Base-by-base conservation (phyloP, 2,113 vertebrate species). In the Heliornis fulica region DNA sequence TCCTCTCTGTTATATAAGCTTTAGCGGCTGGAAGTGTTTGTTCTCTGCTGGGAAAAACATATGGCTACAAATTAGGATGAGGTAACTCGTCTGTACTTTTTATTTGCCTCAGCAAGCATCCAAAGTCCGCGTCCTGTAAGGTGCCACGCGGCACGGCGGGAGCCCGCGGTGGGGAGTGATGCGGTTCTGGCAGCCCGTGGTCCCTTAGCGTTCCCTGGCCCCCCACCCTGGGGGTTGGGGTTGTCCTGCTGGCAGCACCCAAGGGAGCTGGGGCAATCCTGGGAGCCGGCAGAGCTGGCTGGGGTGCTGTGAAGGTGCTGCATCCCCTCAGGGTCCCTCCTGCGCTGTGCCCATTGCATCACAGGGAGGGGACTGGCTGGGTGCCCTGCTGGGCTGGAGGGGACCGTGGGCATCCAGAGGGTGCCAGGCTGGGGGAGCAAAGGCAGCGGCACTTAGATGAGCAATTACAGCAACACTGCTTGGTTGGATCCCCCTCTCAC, bases 21-120 rank as follows among this genome's bases (percentile, higher is more conserved):
- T 32, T 50, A 61, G 87, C 53, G 70, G 46, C 38, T 92, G 93
- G 94, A 94, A 95, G 91, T 46, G 69, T 74, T 94, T 93, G 90
- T 72, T 89, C 87, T 96, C 92, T 36, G 60, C 91, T 81, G 70
- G 29, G 77, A 63, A 48, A 29, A 41, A 78, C 92, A 91, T 64
- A 71, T 70, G 96, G 87, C 87, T 91, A 48, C 93, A 91, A 34
- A 59, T 87, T 41, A 88, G 83, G 69, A 91, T 41, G 7, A 83
- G 87, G 94, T 41, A 79, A 76, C 53, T 20, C 9, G 26, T 80
- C 87, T 90, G 61, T 63, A 34, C 56, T 83, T 69, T 51, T 63
- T 9, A n/a, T 31, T 31, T 40, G 87, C 86, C 59, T 88, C 76
- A 57, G 80, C 0, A 4, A 87, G 28, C 75, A 38, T 28, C 6